Conservation (phyloP, 2,797 vertebrate genomes). For the Chanos chanos region DNA sequence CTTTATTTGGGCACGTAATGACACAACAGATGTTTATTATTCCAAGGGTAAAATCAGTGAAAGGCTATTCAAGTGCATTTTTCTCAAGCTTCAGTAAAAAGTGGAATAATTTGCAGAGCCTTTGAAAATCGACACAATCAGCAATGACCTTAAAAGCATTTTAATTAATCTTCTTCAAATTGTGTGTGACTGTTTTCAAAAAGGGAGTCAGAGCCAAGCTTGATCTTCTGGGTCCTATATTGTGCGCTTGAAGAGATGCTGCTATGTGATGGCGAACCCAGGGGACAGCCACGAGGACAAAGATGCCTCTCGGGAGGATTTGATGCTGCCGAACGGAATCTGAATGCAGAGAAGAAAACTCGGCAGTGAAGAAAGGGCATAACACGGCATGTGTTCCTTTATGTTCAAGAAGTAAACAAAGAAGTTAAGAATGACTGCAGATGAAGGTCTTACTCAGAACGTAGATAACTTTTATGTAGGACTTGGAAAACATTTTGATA, state of each 20-base stretch:
- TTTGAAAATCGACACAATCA: constrained; percentile 64
- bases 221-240: constrained; percentile 61
- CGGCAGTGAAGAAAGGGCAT: constrained; percentile 56
- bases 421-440: constrained; percentile 44
- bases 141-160: constrained; percentile 58
- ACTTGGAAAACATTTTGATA: too few species aligned
- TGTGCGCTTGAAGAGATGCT: constrained; percentile 68
- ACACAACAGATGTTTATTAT: constrained; percentile 71
- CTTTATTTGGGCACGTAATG: constrained; percentile 71
- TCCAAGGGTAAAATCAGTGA: constrained; percentile 60
- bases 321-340: constrained; percentile 79
- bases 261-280: constrained; percentile 69
- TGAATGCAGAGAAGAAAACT: constrained; percentile 77
- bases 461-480: constrained; percentile 8
- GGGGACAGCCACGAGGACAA: constrained; percentile 75
- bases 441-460: constrained; percentile 47
- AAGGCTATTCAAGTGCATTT: constrained; percentile 67
- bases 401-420: constrained; percentile 60
- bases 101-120: constrained; percentile 58
- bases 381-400: constrained; percentile 62
- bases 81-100: constrained; percentile 58
- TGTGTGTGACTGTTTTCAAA: constrained; percentile 61
- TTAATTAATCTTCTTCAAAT: constrained; percentile 74
- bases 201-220: constrained; percentile 39
- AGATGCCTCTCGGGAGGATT: constrained; percentile 74